These are phyloP conservation scores for Ceuthmochares aereus DNA, from an alignment of 2,113 vertebrate species.

Conservation along the genomic window DNA sequence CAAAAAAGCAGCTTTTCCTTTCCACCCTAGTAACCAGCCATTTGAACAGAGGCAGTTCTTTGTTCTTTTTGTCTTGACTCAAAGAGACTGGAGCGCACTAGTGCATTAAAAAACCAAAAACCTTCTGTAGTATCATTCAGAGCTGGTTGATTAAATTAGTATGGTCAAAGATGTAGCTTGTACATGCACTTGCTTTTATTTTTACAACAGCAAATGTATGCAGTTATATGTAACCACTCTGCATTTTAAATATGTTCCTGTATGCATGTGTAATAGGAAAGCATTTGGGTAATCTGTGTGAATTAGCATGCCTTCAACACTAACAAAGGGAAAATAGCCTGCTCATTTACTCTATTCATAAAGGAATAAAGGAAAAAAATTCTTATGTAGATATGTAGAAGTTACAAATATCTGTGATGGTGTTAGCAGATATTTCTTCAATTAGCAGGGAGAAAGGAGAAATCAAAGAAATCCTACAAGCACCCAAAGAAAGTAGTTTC, in stretches of 20 bases:
- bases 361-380: not conserved
- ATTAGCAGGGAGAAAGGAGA: conserved; percentile 82
- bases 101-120: not conserved
- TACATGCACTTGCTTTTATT: not conserved
- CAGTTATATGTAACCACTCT: not conserved
- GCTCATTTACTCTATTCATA: not conserved
- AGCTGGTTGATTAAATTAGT: not conserved
- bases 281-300: not conserved
- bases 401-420: not conserved
- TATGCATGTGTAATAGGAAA: not conserved
- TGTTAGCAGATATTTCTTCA: not conserved
- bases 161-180: not conserved
- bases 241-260: not conserved
- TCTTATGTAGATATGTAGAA: not conserved
- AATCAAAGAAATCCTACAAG: conserved; percentile 85
- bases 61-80: not conserved
- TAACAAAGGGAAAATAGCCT: not conserved
- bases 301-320: not conserved
- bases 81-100: not conserved
- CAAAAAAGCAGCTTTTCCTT: not conserved
- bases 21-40: not conserved
- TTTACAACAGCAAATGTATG: not conserved
- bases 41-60: not conserved
- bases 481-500: conserved; percentile 89
- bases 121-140: not conserved